These are phyloP conservation scores for Ascaphus truei DNA, from an alignment of 2,113 vertebrate genomes.

Conservation along the genomic window DNA sequence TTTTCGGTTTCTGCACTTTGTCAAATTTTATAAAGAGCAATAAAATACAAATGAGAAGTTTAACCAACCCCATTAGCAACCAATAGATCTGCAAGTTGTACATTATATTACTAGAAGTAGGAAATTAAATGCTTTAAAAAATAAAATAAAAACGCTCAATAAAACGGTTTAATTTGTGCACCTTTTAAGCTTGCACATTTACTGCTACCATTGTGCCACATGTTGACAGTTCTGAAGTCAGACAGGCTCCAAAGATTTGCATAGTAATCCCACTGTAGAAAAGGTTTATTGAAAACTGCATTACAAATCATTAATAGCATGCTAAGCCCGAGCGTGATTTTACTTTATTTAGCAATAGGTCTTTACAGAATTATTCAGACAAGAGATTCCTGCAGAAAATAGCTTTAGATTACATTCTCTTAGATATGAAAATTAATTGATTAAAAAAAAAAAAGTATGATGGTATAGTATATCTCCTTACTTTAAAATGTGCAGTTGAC, in stretches of 20 bases:
- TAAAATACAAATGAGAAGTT: conserved; percentile 12
- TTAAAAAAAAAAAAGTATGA: too few relatives aligned
- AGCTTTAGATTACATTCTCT: too few relatives aligned
- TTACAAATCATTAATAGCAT: too few relatives aligned
- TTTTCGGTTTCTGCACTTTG: conserved; percentile 5
- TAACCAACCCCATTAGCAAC: neutral
- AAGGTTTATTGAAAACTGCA: neutral
- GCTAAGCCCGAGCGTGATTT: too few relatives aligned
- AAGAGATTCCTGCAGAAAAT: neutral
- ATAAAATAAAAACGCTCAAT: too few relatives aligned
- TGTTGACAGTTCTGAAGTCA: neutral
- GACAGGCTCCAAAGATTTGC: neutral
- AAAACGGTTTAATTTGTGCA: neutral
- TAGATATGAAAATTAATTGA: too few relatives aligned
- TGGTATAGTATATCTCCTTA: too few relatives aligned
- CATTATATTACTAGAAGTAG: neutral
- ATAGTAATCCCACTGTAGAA: neutral
- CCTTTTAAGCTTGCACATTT: too few relatives aligned
- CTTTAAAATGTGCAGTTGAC: too few relatives aligned
- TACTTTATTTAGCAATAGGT: neutral
- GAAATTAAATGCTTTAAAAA: neutral
- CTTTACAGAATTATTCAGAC: neutral
- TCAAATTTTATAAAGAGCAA: conserved; percentile 12
- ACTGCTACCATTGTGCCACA: neutral
- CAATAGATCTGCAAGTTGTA: neutral